These are phyloP conservation scores for Azorinus chamasolen DNA, from an alignment of 2,888 invertebrate species.

Conservation along the genomic window DNA sequence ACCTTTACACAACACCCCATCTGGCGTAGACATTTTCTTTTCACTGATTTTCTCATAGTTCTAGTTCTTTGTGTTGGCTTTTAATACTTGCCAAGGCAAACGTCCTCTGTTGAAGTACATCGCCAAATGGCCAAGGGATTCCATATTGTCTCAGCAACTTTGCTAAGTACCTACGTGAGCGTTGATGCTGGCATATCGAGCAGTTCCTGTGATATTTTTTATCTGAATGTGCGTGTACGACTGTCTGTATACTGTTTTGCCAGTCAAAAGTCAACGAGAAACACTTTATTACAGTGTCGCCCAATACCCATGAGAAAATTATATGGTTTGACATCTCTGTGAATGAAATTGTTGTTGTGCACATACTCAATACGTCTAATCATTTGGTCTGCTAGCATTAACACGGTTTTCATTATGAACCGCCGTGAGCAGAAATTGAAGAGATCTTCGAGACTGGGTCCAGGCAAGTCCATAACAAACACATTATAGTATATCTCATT, in stretches of 20 bases:
- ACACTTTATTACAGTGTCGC: slow-evolving; percentile 89
- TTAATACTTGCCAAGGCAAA: slow-evolving; percentile 98
- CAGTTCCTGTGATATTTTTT: slow-evolving; percentile 86
- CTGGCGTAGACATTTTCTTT: slow-evolving; percentile 99
- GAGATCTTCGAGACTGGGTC: slow-evolving; percentile 87
- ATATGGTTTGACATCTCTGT: slow-evolving; percentile 90
- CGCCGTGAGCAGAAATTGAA: slow-evolving; percentile 99
- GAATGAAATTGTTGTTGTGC: slow-evolving; percentile 99
- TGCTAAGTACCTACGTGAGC: slow-evolving; percentile 99
- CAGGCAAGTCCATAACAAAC: slow-evolving; percentile 99
- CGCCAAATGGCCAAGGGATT: slow-evolving; percentile 99
- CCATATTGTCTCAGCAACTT: slow-evolving; percentile 99
- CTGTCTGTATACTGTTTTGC: slow-evolving; percentile 99
- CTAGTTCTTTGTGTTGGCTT: slow-evolving; percentile 98
- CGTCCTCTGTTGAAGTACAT: slow-evolving; percentile 99
- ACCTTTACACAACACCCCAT: slow-evolving; percentile 99
- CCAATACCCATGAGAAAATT: slow-evolving; percentile 88
- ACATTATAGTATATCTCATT: slow-evolving; percentile 99
- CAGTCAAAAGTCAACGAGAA: slow-evolving; percentile 99
- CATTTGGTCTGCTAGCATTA: slow-evolving; percentile 97
- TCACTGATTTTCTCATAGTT: slow-evolving; percentile 99
- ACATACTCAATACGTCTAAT: slow-evolving; percentile 97
- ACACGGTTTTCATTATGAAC: slow-evolving; percentile 99
- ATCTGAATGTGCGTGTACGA: slow-evolving; percentile 94
- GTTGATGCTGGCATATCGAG: slow-evolving; percentile 99